Evolutionary conservation across 2,888 invertebrate species (phyloP), one percentile per base, ranked within the genome.

Genomic region (Archips xylosteana): DNA sequence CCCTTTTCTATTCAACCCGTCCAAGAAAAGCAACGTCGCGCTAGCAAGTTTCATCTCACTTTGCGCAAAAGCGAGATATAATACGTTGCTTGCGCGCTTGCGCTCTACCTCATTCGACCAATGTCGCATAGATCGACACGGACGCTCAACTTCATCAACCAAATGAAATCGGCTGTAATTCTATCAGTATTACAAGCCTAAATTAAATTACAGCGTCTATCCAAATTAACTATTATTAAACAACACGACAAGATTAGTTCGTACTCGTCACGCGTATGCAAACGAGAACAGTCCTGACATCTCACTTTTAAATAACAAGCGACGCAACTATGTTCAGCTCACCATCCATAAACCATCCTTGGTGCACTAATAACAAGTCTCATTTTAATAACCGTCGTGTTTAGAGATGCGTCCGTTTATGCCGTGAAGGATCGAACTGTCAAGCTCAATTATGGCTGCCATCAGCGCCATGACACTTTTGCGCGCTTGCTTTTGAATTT

Each of bases 361-460:
- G 6, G 0, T 0, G 0, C 12, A 3, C 4, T 57, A 32, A 1
- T 4, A 12, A 32, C 12, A 57, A 57, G 32, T 12, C 1, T 57
- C 12, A 12, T 32, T 57, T 57, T n/a, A 32, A 10, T 10, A 3
- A 2, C 12, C 4, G 3, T 12, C 1, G 23, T 32, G 32, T 4
- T 57, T 6, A 23, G 3, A 32, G 32, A 32, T 57, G 10, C 32
- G 57, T 57, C 23, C 32, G 6, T 57, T 57, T 4, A 8, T 1
- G 32, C 32, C 12, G 57, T 12, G 10, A 57, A 3, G 57, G 32
- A 57, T 23, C 12, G 57, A 57, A 78, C 76, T 78, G 78, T 78
- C 78, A 76, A 61, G 75, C 63, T 68, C 78, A 78, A 78, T 78
- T 78, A 78, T 69, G 75, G 62, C 74, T n/a, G 74, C 70, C 64